phyloP scores from a whole-genome alignment of 2,888 invertebrate species.

The Onthophagus sagittarius region DNA sequence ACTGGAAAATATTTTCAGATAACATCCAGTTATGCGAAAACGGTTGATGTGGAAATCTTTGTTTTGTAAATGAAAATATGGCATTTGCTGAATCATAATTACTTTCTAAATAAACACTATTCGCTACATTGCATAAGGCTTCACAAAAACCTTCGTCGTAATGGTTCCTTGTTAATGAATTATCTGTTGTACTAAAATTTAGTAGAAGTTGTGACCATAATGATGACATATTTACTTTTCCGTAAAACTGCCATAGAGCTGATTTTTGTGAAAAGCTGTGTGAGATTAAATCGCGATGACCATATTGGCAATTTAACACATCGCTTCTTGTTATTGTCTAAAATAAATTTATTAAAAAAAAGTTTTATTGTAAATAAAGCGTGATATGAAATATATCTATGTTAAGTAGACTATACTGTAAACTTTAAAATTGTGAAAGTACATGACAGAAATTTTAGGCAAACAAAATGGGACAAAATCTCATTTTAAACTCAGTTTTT shows the following conservation, averaged over 20 bases:
- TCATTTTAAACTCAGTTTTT: too few species aligned
- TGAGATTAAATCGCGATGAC: slow-evolving; percentile 75
- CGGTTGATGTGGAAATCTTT: slow-evolving; percentile 62
- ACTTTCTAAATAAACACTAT: slow-evolving; percentile 54
- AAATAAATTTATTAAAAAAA: slow-evolving; percentile 35
- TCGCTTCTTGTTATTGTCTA: slow-evolving; percentile 81
- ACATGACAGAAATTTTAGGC: too few species aligned
- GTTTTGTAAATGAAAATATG: slow-evolving; percentile 60
- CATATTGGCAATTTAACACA: slow-evolving; percentile 79
- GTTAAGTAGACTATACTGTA: too few species aligned
- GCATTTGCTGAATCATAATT: slow-evolving; percentile 56
- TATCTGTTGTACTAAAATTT: slow-evolving; percentile 66
- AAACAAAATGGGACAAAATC: too few species aligned
- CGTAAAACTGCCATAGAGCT: slow-evolving; percentile 84
- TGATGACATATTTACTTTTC: slow-evolving; percentile 80
- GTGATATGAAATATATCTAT: too few species aligned
- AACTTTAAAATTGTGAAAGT: too few species aligned
- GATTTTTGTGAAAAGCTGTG: slow-evolving; percentile 78
- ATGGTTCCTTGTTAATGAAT: slow-evolving; percentile 33
- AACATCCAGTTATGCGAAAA: slow-evolving; percentile 64
- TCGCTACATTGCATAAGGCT: slow-evolving; percentile 65
- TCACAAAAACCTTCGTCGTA: slow-evolving; percentile 63
- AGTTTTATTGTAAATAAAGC: too few species aligned
- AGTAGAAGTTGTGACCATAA: slow-evolving; percentile 76
- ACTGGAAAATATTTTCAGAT: slow-evolving; percentile 56